Conservation (phyloP, 2,797 vertebrate species). For the Enteromius fasciolatus region DNA sequence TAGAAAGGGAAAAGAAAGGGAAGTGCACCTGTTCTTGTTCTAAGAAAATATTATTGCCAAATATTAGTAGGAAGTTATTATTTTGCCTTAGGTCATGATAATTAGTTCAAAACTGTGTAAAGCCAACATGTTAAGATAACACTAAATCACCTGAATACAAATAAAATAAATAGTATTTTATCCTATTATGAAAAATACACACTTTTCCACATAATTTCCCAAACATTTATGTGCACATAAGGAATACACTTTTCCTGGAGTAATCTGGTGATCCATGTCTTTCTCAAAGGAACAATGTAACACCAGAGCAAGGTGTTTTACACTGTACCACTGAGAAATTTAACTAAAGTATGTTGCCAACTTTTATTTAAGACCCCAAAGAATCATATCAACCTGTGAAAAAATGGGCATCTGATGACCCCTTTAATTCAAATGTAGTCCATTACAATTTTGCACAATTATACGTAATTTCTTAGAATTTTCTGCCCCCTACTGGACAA, state of each 20-base stretch:
- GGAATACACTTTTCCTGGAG: too few species aligned
- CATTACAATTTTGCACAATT: background rate
- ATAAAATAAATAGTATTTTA: background rate
- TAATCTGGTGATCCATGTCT: background rate
- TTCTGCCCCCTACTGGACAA: slow-evolving; percentile 21
- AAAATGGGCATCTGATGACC: background rate
- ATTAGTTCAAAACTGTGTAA: background rate
- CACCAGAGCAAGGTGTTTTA: background rate
- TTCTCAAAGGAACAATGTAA: background rate
- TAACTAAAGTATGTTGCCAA: background rate
- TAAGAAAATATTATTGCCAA: background rate
- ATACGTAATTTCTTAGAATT: background rate
- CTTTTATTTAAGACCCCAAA: background rate
- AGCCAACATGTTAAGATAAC: background rate
- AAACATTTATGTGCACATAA: background rate
- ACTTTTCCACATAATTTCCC: background rate
- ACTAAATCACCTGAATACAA: background rate
- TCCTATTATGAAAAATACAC: background rate
- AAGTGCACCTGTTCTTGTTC: background rate
- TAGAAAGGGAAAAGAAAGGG: too few species aligned
- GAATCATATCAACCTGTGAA: background rate
- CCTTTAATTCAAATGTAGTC: background rate
- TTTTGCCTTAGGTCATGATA: background rate
- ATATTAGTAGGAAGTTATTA: background rate
- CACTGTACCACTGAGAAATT: background rate